phyloP scores from a whole-genome alignment of 2,113 vertebrate species.

The Ia io region DNA sequence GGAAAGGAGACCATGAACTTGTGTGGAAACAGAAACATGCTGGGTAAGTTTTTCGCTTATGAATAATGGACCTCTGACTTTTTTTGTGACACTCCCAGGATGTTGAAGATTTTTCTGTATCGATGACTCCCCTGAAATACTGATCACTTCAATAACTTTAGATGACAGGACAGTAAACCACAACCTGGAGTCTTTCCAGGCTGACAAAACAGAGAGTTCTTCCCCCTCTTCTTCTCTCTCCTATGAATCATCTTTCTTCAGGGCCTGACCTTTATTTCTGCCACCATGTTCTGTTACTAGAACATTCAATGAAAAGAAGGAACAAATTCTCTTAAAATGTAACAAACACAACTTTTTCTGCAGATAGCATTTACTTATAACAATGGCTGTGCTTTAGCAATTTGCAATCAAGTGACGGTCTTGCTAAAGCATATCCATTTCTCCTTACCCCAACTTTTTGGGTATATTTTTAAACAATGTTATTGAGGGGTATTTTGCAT shows the following conservation, averaged over 20 bases:
- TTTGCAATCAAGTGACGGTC: neutral
- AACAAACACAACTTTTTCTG: neutral
- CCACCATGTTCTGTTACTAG: neutral
- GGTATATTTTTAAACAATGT: neutral
- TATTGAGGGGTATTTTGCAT: neutral
- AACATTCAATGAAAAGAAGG: neutral
- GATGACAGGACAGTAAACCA: neutral
- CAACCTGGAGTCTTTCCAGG: neutral
- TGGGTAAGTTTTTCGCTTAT: neutral
- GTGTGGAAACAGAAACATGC: neutral
- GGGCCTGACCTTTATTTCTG: constrained; percentile 5
- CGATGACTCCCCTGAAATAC: neutral
- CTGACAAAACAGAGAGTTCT: neutral
- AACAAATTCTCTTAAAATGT: neutral
- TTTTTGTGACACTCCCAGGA: neutral
- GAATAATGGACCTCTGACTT: neutral
- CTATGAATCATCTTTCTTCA: neutral
- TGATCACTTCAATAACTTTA: neutral
- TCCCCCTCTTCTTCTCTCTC: neutral
- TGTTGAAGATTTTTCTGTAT: neutral
- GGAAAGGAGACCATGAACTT: neutral
- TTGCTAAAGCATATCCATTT: neutral
- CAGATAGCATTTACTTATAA: neutral
- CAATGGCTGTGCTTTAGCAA: neutral
- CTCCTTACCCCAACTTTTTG: neutral